Evolutionary conservation across 2,888 invertebrate genomes (phyloP).

Genomic region (Adela reaumurella): DNA sequence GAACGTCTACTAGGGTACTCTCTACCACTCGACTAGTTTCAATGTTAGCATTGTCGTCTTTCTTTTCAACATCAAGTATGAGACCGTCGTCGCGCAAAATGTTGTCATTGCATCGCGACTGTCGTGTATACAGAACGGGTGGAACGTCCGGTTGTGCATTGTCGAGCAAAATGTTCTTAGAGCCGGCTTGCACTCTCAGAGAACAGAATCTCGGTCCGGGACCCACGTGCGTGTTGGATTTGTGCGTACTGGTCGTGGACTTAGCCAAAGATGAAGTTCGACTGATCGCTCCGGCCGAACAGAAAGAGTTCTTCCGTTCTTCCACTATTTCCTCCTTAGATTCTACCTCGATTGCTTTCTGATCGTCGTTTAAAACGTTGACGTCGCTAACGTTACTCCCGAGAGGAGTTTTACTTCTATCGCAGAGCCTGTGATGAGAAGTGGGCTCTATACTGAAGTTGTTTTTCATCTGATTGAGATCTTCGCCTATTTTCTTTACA

Average conservation of each 20-base stretch:
- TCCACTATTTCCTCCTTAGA: constrained; percentile 22
- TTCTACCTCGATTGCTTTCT: constrained; percentile 21
- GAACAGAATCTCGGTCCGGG: constrained; percentile 74
- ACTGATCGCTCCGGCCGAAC: constrained; percentile 46
- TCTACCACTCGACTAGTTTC: constrained; percentile 38
- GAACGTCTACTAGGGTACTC: constrained; percentile 45
- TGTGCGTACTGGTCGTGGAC: constrained; percentile 48
- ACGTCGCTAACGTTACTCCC: constrained; percentile 42
- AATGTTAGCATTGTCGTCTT: constrained; percentile 21
- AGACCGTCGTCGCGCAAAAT: constrained; percentile 36
- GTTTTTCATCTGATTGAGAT: constrained; percentile 24
- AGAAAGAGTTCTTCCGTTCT: constrained; percentile 36
- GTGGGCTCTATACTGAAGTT: constrained; percentile 40
- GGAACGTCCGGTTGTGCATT: constrained; percentile 70
- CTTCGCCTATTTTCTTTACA: constrained; percentile 21
- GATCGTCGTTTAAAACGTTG: constrained; percentile 33
- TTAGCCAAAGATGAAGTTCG: constrained; percentile 47
- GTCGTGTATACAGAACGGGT: constrained; percentile 69
- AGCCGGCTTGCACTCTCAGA: constrained; percentile 71
- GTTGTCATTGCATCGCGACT: constrained; percentile 46
- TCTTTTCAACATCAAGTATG: constrained; percentile 30
- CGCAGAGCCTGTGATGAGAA: constrained; percentile 61
- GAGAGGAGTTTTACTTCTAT: constrained; percentile 42
- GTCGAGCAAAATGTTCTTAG: constrained; percentile 76
- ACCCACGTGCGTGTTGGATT: constrained; percentile 45